phyloP scores from a whole-genome alignment of 1,140 invertebrate genomes.

The Leptopilina boulardi region DNA sequence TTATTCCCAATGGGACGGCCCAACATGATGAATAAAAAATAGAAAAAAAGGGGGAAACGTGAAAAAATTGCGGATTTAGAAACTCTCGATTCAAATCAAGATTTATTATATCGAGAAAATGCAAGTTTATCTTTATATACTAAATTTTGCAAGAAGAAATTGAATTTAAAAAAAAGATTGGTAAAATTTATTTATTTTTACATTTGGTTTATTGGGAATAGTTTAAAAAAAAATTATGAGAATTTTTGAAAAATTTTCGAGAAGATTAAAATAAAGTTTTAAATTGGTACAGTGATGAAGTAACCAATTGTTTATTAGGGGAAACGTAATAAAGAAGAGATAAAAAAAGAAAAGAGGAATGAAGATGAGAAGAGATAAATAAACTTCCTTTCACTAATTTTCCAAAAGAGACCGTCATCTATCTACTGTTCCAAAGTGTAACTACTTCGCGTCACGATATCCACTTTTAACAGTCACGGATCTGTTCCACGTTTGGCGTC shows the following conservation, averaged over 20 bases:
- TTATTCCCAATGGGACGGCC: slow-evolving; percentile 33
- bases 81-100: not conserved
- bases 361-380: slow-evolving; percentile 21
- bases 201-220: no score
- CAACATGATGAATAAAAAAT: slow-evolving; percentile 24
- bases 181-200: no score
- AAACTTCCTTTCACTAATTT: slow-evolving; percentile 48
- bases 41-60: not conserved
- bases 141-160: not conserved
- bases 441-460: slow-evolving; percentile 53
- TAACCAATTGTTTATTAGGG: not conserved
- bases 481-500: slow-evolving; percentile 39
- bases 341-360: not conserved
- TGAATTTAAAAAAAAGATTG: not conserved
- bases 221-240: no score
- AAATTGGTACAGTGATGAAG: no score
- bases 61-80: slow-evolving; percentile 28
- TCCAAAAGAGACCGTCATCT: slow-evolving; percentile 48
- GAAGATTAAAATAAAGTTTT: no score
- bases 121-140: not conserved
- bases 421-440: slow-evolving; percentile 49
- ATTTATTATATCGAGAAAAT: not conserved
- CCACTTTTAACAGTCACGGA: slow-evolving; percentile 45
- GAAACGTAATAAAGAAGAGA: not conserved
- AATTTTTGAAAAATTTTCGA: no score